Conservation (phyloP, 1,140 invertebrate genomes). For the Drosophila prosaltans region DNA sequence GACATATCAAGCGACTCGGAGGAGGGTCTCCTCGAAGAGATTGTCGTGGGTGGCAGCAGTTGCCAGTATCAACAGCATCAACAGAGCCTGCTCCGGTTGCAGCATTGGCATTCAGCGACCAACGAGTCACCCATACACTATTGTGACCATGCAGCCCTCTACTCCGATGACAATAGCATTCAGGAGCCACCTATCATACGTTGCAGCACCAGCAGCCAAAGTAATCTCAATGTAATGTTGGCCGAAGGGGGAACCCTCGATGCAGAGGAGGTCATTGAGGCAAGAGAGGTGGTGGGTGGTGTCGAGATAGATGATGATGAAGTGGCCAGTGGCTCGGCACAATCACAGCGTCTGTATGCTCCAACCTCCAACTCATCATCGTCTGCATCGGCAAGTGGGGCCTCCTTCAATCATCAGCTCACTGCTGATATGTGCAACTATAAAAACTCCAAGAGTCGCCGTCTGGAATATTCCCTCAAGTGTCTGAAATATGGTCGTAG, state of each 20-base stretch:
- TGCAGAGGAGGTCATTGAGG: conserved; percentile 17
- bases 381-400: conserved; percentile 16
- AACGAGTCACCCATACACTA: conserved; percentile 77
- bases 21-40: conserved; percentile 81
- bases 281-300: background rate
- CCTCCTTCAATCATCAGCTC: conserved; percentile 78
- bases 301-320: conserved; percentile 42
- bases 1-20: conserved; percentile 83
- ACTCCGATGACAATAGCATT: conserved; percentile 72
- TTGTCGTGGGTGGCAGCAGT: conserved; percentile 70
- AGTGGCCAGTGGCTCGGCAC: conserved; percentile 62
- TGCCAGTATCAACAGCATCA: conserved; percentile 41
- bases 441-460: conserved; percentile 81
- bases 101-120: conserved; percentile 61
- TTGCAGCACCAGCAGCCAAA: conserved; percentile 75
- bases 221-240: conserved; percentile 70
- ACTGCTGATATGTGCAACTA: conserved; percentile 82
- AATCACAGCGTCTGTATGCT: conserved; percentile 51
- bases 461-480: conserved; percentile 81
- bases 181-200: conserved; percentile 65
- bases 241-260: conserved; percentile 36
- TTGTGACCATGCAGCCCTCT: conserved; percentile 70
- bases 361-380: conserved; percentile 35
- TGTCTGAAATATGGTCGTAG: conserved; percentile 82
- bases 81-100: conserved; percentile 61